Evolutionary conservation across 23 tunicate species (phyloP), one percentile per base, ranked within the genome.

Genomic region (Aplidium turbinatum): DNA sequence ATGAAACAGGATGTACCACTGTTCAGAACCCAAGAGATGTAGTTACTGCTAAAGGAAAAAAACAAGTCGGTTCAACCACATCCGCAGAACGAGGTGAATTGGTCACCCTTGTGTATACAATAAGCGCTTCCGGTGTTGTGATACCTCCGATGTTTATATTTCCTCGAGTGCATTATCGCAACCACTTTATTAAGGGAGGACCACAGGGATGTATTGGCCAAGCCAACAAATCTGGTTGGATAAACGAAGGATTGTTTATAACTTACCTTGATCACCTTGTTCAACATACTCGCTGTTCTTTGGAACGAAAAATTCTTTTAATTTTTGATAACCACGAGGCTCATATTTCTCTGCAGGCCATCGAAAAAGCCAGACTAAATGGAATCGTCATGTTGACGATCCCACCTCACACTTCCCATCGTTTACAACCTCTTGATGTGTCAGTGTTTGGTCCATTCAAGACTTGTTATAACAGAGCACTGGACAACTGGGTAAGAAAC

Each of bases 351-450:
- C 9, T 66, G 50, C 51, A 20, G 16, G 50, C 27, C 11, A 66
- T 66, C 23, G 25, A 66, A 19, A 35, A 13, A 13, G 72, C 72
- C 18, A 13, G 72, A 13, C 34, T 35, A 4, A 18, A 66, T 7
- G 72, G 72, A 35, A 66, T 66, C 51, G 38, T 66, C 3, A 66
- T 66, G 72, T 33, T 66, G 21, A 35, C 51, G 3, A 66, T 66
- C 18, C 51, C 72, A 3, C 72, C 51, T 5, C 51, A 66, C 21
- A 35, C 51, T 5, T 66, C 51, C 13, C 72, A 66, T 4, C 26
- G 31, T 7, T 21, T 66, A 22, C 52, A 66, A 36, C 72, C 72
- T 23, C 51, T 38, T 22, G 50, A 66, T 21, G 19, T 22, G 25
- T 35, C 72, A 35, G 36, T 66, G 19, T 66, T 66, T 38, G 51